Evolutionary conservation across 2,113 vertebrate genomes (phyloP), one percentile per base, ranked within the genome.

Genomic region (Gavialis gangeticus): DNA sequence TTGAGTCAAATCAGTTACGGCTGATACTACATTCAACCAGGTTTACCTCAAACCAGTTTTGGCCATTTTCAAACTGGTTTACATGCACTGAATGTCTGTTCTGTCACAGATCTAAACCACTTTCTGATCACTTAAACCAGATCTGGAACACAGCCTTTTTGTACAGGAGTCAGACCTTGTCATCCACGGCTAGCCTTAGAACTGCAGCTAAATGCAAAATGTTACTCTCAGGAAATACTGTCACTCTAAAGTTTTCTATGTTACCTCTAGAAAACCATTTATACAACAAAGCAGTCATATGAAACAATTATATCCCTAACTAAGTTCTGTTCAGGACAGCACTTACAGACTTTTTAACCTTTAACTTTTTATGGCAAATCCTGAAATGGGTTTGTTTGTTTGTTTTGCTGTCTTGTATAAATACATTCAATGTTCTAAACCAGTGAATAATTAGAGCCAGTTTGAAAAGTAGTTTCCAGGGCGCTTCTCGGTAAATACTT

Each of bases 91-190:
- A 46, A 46, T 46, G 46, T 46, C 46, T 46, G 46, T 46, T 46
- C 46, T 46, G 46, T 46, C 9, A 46, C 46, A 46, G 46, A 46
- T 46, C 9, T 46, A 46, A 46, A 46, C 46, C 46, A 46, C 46
- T 46, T 46, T 46, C 46, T 46, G 9, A 46, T 46, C 46, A 46
- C 46, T 46, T 81, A 90, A 93, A 30, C 73, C 79, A 91, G 91
- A 95, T 90, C 80, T 82, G 60, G 93, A 97, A 94, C 58, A 88
- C 59, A 91, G 89, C 13, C 91, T 92, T 96, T 95, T 85, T 90
- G 69, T 94, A 88, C 79, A 84, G 75, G 2, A 77, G 88, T 85
- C 87, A 95, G 34, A 95, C n/a, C 94, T 85, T 67, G 84, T 69
- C 1, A 0, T 91, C 87, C 75, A 81, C 84, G 81, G 87, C 75